Conservation (phyloP, 2,113 vertebrate species). For the Colossoma macropomum region DNA sequence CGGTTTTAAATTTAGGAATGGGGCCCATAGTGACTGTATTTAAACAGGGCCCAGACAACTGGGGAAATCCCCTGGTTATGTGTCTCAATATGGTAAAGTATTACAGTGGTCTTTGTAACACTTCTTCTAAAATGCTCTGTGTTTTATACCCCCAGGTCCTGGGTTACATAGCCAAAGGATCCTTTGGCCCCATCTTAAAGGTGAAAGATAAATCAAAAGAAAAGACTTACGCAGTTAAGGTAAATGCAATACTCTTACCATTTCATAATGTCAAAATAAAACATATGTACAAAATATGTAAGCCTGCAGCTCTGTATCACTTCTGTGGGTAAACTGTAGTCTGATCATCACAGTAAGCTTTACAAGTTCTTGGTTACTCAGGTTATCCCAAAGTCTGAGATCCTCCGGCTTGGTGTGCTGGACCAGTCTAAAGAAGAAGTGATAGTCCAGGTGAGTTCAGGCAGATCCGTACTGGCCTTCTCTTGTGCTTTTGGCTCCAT, state of each 20-base stretch:
- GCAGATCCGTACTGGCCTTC: not conserved
- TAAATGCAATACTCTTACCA: conserved; percentile 58
- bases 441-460: conserved; percentile 86
- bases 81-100: not conserved
- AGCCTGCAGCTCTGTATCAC: not conserved
- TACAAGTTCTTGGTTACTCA: conserved; percentile 51
- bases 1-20: no score
- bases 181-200: conserved; percentile 89
- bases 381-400: conserved; percentile 91
- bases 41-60: not conserved
- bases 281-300: not conserved
- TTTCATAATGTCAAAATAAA: not conserved
- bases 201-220: conserved; percentile 80
- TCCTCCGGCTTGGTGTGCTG: conserved; percentile 85
- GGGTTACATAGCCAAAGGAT: conserved; percentile 90
- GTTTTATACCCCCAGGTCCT: conserved; percentile 74
- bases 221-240: conserved; percentile 87
- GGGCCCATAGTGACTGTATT: no score
- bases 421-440: conserved; percentile 95
- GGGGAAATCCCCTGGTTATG: not conserved
- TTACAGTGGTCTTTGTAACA: not conserved
- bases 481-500: not conserved
- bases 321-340: not conserved
- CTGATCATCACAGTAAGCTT: not conserved
- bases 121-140: not conserved